These are phyloP conservation scores for Eira barbara DNA, from an alignment of 2,113 vertebrate genomes.

Conservation along the genomic window DNA sequence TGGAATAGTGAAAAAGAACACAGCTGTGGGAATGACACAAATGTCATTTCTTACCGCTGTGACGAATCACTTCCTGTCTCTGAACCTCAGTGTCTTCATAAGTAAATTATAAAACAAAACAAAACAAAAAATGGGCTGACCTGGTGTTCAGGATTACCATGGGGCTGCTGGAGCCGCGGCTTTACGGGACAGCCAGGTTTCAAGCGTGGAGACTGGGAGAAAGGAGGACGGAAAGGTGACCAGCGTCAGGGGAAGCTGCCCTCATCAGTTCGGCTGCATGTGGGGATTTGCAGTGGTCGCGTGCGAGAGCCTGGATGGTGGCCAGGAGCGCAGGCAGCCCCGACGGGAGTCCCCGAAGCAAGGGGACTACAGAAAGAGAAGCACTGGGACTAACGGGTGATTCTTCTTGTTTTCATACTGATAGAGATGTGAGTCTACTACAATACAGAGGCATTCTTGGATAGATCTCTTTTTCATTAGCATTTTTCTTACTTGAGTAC, in stretches of 20 bases:
- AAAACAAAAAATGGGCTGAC: background rate
- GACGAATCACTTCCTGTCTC: background rate
- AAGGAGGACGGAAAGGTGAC: background rate
- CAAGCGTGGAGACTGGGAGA: background rate
- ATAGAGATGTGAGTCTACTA: background rate
- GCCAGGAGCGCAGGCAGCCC: background rate
- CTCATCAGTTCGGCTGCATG: no score
- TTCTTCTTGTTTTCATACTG: background rate
- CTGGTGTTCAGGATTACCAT: no score
- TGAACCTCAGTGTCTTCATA: background rate
- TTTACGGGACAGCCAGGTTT: background rate
- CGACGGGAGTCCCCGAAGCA: background rate
- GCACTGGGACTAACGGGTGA: background rate
- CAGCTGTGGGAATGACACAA: background rate
- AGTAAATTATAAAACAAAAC: background rate
- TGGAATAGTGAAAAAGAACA: background rate
- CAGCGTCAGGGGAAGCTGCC: background rate
- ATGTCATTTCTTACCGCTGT: background rate
- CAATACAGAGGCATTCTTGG: background rate
- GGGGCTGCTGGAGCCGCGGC: no score
- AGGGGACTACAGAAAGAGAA: background rate
- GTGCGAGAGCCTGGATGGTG: accelerated
- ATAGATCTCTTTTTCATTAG: background rate
- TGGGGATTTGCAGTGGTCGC: accelerated
- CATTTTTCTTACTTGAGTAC: background rate